Evolutionary conservation across 2,113 vertebrate genomes (phyloP).

Genomic region (Chaetorhynchus papuensis): DNA sequence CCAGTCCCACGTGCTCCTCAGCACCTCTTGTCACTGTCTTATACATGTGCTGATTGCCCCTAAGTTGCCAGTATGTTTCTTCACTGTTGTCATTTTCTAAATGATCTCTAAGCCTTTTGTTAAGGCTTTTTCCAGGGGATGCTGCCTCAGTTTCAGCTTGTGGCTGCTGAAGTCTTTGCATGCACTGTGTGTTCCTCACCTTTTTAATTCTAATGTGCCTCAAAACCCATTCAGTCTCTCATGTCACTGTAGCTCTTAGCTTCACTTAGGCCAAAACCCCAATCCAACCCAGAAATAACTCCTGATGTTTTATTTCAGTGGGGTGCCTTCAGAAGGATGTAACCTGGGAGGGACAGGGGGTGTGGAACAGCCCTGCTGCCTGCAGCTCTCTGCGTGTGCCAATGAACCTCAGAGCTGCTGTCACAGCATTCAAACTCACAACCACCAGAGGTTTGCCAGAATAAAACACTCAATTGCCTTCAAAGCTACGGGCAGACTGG

Average conservation of each 20-base stretch:
- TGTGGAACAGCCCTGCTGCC: background rate
- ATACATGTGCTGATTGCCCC: rapidly evolving
- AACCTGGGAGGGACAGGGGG: background rate
- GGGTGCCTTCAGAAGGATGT: background rate
- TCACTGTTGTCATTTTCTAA: background rate
- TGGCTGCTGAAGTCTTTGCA: background rate
- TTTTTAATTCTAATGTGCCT: background rate
- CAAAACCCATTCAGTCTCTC: background rate
- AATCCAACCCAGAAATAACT: rapidly evolving
- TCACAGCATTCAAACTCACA: rapidly evolving
- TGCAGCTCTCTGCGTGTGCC: rapidly evolving
- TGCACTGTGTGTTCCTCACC: background rate
- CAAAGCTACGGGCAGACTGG: rapidly evolving
- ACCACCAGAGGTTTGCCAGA: background rate
- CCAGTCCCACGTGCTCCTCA: background rate
- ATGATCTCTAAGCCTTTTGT: background rate
- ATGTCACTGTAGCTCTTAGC: background rate
- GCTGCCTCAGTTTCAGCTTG: background rate
- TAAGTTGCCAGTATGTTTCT: background rate
- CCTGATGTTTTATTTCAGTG: background rate
- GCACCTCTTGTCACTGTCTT: background rate
- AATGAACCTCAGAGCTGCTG: background rate
- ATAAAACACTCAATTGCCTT: background rate
- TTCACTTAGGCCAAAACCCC: background rate
- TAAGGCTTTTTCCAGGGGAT: background rate